Conservation (phyloP, 2,797 vertebrate species). For the Cirrhinus molitorella region DNA sequence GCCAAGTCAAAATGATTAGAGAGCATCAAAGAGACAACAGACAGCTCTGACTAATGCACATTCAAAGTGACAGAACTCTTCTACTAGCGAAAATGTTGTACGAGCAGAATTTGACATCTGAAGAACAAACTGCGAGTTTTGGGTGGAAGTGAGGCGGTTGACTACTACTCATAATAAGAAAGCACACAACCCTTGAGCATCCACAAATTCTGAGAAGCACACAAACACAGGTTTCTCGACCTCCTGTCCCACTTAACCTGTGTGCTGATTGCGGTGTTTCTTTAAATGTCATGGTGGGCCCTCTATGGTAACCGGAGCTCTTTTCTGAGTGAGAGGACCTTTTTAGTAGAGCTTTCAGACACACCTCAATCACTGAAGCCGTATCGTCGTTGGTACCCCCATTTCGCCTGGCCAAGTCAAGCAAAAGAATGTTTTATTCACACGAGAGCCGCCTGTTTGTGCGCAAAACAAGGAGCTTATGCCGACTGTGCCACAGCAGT, state of each 20-base stretch:
- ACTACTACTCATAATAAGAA: not conserved
- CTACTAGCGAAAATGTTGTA: not conserved
- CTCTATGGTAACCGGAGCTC: not conserved
- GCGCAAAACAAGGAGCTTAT: slow-evolving; percentile 34
- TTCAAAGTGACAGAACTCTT: not conserved
- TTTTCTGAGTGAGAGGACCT: slow-evolving; percentile 54
- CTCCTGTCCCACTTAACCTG: slow-evolving; percentile 29
- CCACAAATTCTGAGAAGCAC: not conserved
- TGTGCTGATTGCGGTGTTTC: not conserved
- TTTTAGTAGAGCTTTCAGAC: slow-evolving; percentile 51
- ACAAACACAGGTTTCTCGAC: not conserved
- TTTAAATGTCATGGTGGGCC: slow-evolving; percentile 38
- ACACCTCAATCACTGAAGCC: slow-evolving; percentile 68
- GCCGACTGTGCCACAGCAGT: not conserved
- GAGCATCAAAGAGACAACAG: slow-evolving; percentile 3
- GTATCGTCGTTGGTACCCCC: slow-evolving; percentile 60
- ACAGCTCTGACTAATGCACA: not conserved
- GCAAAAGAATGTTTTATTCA: slow-evolving; percentile 70
- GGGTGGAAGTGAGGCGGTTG: not conserved
- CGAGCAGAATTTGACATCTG: not conserved
- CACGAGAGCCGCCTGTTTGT: slow-evolving; percentile 43
- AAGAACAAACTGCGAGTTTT: not conserved
- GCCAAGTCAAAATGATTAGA: slow-evolving; percentile 35
- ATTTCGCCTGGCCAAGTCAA: slow-evolving; percentile 55
- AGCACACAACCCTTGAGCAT: not conserved